These are phyloP conservation scores for Orthosia incerta DNA, from an alignment of 2,888 invertebrate species.

Conservation along the genomic window DNA sequence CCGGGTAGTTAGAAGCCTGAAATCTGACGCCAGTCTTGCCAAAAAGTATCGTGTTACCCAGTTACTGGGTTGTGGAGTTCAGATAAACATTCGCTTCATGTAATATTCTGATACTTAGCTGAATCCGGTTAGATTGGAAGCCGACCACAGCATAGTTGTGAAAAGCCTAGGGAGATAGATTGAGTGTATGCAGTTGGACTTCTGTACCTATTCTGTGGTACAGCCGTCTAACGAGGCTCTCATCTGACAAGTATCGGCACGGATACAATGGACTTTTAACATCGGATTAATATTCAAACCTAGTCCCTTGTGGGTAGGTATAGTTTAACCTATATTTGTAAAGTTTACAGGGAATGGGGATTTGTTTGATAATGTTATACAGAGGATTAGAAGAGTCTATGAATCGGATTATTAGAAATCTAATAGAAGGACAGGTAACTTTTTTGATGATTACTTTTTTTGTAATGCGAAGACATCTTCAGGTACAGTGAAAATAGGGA, in stretches of 20 bases:
- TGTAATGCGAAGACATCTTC: background rate
- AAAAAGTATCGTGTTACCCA: too few species aligned
- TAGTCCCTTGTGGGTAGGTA: background rate
- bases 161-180: too few species aligned
- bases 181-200: background rate
- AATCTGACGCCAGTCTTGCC: too few species aligned
- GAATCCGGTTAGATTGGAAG: too few species aligned
- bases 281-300: conserved; percentile 58
- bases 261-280: conserved; percentile 48
- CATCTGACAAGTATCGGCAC: conserved; percentile 21
- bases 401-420: background rate
- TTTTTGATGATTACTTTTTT: background rate
- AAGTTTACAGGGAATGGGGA: background rate
- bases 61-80: too few species aligned
- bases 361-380: background rate
- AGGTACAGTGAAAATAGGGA: too few species aligned
- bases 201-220: conserved; percentile 1
- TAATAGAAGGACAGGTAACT: background rate
- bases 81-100: too few species aligned
- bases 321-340: conserved; percentile 22
- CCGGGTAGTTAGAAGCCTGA: too few species aligned
- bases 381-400: too few species aligned
- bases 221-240: conserved; percentile 38
- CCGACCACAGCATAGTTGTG: too few species aligned
- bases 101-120: too few species aligned